Conservation (phyloP, 2,113 vertebrate genomes). For the Furnarius figulus region DNA sequence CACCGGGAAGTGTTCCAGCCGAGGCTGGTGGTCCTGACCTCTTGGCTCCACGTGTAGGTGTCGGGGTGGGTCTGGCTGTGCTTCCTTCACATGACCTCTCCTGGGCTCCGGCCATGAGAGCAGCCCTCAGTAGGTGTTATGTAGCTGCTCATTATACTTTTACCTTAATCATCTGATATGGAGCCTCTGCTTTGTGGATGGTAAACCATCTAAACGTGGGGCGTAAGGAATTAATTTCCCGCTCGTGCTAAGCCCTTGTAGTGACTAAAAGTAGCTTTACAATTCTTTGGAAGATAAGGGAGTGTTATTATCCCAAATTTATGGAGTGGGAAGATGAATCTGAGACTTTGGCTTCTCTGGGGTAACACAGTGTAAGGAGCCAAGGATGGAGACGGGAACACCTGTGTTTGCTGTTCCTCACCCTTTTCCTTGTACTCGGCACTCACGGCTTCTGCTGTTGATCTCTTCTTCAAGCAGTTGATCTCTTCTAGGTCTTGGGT, state of each 20-base stretch:
- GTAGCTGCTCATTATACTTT: background rate
- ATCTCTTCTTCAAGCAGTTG: background rate
- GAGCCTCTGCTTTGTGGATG: background rate
- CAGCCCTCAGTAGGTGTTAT: background rate
- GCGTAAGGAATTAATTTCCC: background rate
- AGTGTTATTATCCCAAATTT: background rate
- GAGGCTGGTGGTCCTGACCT: background rate
- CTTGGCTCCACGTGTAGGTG: accelerated
- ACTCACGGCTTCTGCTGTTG: accelerated
- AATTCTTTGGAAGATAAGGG: background rate
- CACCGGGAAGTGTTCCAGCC: accelerated
- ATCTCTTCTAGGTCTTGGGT: background rate
- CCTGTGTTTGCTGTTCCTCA: background rate
- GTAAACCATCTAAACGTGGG: background rate
- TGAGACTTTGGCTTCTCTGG: background rate
- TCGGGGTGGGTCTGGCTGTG: background rate
- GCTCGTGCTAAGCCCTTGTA: background rate
- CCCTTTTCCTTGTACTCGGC: background rate
- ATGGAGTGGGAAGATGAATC: background rate
- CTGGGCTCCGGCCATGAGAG: accelerated
- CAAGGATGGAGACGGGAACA: background rate
- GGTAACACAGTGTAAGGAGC: background rate
- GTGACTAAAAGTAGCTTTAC: background rate
- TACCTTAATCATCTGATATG: background rate
- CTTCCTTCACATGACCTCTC: background rate